Base-by-base conservation (phyloP, 2,113 vertebrate species). In the Eurystomus gularis region DNA sequence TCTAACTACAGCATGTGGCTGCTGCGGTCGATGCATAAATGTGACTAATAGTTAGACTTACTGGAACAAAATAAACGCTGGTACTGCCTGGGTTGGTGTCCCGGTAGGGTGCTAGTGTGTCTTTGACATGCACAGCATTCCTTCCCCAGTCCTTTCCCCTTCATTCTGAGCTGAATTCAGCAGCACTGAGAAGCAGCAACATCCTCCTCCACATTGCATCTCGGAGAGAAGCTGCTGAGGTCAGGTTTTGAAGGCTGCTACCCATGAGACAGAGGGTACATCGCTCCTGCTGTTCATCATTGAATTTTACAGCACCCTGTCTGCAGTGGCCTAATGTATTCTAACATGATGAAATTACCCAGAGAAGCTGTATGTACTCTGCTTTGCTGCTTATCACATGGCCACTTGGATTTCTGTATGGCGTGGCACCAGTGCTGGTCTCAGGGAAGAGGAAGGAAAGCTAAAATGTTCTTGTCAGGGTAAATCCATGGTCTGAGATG, bases 1-100 rank as follows among this genome's bases (percentile, higher is more conserved):
- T 94, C 55, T 62, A 82, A 86, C 64, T 70, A 20, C 39, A 71
- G 87, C 42, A 29, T 75, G 66, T 68, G 49, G 61, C 66, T 70
- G 62, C 77, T 84, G 64, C 39, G n/a, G 25, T 61, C 4, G 2
- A 37, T 42, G 12, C 69, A 48, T 71, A 72, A 82, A 87, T 62
- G 87, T 64, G 72, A 84, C 73, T 80, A 90, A 86, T 91, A 93
- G 72, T 71, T 54, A 60, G 90, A 55, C 69, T 82, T 71, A 70
- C 68, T 86, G 90, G 92, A 88, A 82, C 31, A 79, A 71, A 90
- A 39, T 31, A 88, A 85, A n/a, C 3, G 35, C 77, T 89, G 75
- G 52, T 68, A 24, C 70, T 54, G 62, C 64, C 57, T 1, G 19
- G 20, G 21, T 40, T 77, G 75, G 33, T 77, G 72, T 85, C 85